Evolutionary conservation across 2,888 invertebrate genomes (phyloP), one percentile per base, ranked within the genome.

Genomic region (Hirtodrosophila trivittata): DNA sequence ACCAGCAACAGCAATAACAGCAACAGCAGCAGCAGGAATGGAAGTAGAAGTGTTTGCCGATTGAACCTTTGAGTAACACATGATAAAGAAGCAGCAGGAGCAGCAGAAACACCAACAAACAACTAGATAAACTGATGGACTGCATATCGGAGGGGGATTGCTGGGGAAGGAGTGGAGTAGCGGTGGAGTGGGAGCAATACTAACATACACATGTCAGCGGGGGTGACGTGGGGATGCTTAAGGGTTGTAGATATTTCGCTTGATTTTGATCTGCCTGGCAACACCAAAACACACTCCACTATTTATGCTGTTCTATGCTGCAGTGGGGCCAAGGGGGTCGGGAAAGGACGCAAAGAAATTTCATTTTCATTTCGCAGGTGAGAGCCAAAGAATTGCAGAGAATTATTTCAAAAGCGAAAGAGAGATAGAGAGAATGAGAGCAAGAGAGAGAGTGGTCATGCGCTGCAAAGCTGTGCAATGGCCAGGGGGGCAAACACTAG

Each of bases 351-450:
- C 65, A 82, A 41, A 56, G 66, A 82, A 81, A 83, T 81, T 81
- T 81, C 80, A 80, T 73, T 81, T 81, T 81, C 80, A 81, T 76
- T 81, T 63, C 39, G 86, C 86, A 81, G 86, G 76, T 86, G 80
- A 80, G 83, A 63, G 52, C 37, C 52, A 13, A 56, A 62, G 43
- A 45, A 35, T 41, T 8, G 42, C 38, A 42, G 30, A 56, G 9
- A 12, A 18, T 9, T 1, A n/a, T n/a, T n/a, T 32, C 43, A 38
- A 9, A 37, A 21, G 35, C 28, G 45, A 51, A 35, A 14, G 39
- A 14, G 43, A 42, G 57, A 38, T 26, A 39, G 51, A 21, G 18
- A 42, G 59, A 41, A 13, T 10, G 32, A 35, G 38, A 50, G 54
- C 12, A 25, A 13, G 9, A 25, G 51, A 55, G 62, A 64, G 76